Base-by-base conservation (phyloP, 1,140 invertebrate species). In the Zaprionus nigranus region DNA sequence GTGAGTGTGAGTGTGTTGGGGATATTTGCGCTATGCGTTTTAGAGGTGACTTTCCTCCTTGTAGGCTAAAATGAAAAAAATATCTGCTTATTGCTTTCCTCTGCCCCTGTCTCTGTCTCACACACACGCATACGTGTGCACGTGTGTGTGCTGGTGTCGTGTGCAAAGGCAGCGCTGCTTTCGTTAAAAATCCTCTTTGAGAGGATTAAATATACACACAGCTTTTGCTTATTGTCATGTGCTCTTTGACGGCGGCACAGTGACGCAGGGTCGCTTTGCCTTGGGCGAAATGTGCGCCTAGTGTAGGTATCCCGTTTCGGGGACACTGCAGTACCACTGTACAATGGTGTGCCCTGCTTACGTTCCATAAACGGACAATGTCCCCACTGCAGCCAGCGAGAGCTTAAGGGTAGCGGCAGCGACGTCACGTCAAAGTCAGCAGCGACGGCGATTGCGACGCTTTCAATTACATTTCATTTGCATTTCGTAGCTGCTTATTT, bases 1-100 rank as follows among this genome's bases (percentile, higher is more conserved):
- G 30, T 49, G 40, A 70, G 17, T 69, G 63, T 20, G 58, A 43
- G 57, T 68, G 78, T 75, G 62, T 82, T 73, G 85, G 85, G 85
- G 86, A 87, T 88, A 87, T 80, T 80, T 81, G 68, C 61, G 72
- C 60, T 69, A 59, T 76, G 81, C 59, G 68, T 72, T 86, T 91
- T 91, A 81, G 90, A 91, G 90, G 90, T 91, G 88, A 91, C 90
- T 90, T 90, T 91, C 72, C 82, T 75, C 90, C 90, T 91, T 91
- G 84, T 78, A 82, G 74, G 76, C 79, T 72, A 57, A 57, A 26
- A 6, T 15, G 54, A 40, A 66, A 81, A 79, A 79, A 67, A 63
- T 75, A 81, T 78, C 43, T 67, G 77, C 65, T 64, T 65, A 59
- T 81, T 81, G 60, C 64, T 60, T 67, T 76, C 80, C 65, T 74